Evolutionary conservation across 2,113 vertebrate genomes (phyloP).

Genomic region (Psilopogon haemacephalus): DNA sequence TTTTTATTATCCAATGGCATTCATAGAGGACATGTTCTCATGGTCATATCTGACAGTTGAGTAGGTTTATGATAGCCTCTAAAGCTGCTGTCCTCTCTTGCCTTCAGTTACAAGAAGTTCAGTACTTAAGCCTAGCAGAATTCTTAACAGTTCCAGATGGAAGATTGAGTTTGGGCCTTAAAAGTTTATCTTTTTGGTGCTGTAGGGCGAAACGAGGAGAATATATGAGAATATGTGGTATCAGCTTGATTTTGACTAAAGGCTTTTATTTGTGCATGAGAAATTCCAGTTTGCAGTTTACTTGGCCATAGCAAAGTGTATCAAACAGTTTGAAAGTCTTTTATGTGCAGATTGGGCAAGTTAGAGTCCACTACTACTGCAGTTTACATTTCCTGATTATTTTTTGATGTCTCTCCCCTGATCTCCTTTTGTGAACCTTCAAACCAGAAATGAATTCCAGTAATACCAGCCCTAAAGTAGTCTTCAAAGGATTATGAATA

Average conservation of each 20-base stretch:
- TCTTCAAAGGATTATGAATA: not conserved
- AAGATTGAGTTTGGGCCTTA: not conserved
- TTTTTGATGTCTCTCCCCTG: not conserved
- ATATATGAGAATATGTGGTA: not conserved
- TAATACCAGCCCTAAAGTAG: not conserved
- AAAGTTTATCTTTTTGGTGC: not conserved
- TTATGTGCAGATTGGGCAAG: not conserved
- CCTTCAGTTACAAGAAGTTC: not conserved
- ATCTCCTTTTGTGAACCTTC: not conserved
- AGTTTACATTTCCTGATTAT: not conserved
- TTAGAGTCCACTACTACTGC: not conserved
- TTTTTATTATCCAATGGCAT: not conserved
- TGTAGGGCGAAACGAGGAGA: not conserved
- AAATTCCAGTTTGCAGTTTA: not conserved
- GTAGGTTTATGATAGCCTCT: not conserved
- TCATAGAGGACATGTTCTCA: not conserved
- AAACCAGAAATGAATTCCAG: not conserved
- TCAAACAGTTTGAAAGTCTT: not conserved
- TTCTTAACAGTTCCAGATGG: not conserved
- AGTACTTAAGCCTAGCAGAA: not conserved
- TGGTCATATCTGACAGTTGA: not conserved
- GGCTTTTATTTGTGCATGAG: not conserved
- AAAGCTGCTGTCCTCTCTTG: not conserved
- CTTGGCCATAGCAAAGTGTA: not conserved
- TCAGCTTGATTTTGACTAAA: not conserved